Evolutionary conservation across 2,797 vertebrate genomes (phyloP).

Genomic region (Macrochelys suwanniensis): DNA sequence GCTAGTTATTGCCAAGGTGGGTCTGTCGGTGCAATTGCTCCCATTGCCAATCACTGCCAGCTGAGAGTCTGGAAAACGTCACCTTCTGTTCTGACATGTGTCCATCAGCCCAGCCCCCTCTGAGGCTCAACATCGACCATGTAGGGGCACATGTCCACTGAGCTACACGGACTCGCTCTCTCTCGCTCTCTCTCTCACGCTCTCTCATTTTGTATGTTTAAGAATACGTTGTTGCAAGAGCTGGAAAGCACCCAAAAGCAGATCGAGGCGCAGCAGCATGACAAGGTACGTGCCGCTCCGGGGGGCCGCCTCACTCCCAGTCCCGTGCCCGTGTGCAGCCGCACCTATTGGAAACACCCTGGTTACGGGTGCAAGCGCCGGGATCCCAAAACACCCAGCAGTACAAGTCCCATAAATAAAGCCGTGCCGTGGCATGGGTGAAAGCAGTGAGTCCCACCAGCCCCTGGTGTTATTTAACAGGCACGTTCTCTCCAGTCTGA

Average conservation of each 20-base stretch:
- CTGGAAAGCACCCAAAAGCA: slow-evolving; percentile 95
- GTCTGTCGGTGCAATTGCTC: rapidly evolving
- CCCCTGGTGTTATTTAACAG: not conserved
- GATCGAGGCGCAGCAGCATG: slow-evolving; percentile 93
- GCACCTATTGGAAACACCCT: not conserved
- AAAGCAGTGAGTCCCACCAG: not conserved
- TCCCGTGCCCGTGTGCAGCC: rapidly evolving
- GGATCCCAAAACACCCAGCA: slow-evolving; percentile 28
- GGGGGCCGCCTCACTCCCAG: slow-evolving; percentile 12
- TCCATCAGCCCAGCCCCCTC: rapidly evolving
- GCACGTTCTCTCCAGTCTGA: not conserved
- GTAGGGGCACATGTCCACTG: not conserved
- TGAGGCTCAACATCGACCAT: rapidly evolving
- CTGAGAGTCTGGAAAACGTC: not conserved
- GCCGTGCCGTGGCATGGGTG: not conserved
- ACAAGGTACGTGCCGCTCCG: slow-evolving; percentile 85
- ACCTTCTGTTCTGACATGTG: not conserved
- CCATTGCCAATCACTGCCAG: not conserved
- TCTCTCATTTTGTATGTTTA: slow-evolving; percentile 23
- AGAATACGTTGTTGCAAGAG: slow-evolving; percentile 95
- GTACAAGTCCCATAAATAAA: slow-evolving; percentile 19
- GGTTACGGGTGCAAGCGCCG: not conserved
- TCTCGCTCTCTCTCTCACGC: slow-evolving; percentile 41
- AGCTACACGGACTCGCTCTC: slow-evolving; percentile 23
- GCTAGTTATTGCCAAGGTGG: not conserved